phyloP scores from a whole-genome alignment of 1,140 invertebrate genomes.

The Bombus superbus region DNA sequence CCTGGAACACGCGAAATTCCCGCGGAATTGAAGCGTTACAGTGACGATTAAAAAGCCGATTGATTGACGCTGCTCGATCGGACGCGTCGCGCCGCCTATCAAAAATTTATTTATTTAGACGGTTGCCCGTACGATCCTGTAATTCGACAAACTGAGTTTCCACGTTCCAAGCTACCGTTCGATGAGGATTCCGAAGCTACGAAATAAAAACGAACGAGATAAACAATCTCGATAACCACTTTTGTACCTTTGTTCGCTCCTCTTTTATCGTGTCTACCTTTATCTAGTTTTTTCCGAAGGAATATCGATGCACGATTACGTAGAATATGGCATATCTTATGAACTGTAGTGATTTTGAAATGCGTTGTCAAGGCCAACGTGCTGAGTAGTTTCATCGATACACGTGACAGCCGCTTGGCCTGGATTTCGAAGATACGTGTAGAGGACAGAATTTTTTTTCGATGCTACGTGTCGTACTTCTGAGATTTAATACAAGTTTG shows the following conservation, averaged over 20 bases:
- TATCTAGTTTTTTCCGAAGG: too few species aligned
- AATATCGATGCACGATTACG: too few species aligned
- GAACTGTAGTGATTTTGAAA: too few species aligned
- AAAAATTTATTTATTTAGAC: slow-evolving; percentile 42
- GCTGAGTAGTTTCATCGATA: too few species aligned
- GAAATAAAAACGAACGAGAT: slow-evolving; percentile 6
- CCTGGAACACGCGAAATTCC: neutral
- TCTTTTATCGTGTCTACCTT: neutral
- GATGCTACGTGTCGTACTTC: too few species aligned
- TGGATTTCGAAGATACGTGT: too few species aligned
- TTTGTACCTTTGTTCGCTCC: neutral
- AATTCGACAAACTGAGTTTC: slow-evolving; percentile 39
- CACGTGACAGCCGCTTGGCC: too few species aligned
- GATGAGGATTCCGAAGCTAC: neutral
- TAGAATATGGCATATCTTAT: too few species aligned
- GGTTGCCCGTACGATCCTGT: neutral
- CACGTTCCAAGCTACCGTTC: neutral
- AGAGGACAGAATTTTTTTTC: too few species aligned
- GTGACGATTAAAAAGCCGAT: slow-evolving; percentile 47
- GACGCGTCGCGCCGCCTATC: slow-evolving; percentile 24
- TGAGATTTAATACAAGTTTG: too few species aligned
- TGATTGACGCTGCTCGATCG: slow-evolving; percentile 34
- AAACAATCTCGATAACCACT: slow-evolving; percentile 10
- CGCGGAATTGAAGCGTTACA: slow-evolving; percentile 18
- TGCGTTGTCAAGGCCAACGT: too few species aligned